Conservation (phyloP, 2,888 invertebrate genomes). For the Parnassius orleans region DNA sequence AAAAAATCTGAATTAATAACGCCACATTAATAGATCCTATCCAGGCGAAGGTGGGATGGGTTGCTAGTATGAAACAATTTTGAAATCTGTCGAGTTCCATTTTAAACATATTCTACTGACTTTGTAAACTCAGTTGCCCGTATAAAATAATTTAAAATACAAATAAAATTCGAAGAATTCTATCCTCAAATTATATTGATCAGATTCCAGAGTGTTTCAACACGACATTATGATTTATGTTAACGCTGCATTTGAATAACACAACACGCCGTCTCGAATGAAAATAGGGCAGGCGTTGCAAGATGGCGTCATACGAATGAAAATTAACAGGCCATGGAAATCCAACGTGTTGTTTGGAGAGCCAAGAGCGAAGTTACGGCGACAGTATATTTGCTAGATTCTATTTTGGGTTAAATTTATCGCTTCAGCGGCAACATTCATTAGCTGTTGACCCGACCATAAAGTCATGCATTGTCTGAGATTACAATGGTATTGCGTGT, state of each 20-base stretch:
- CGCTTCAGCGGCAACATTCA: constrained; percentile 15
- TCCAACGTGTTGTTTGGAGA: neutral
- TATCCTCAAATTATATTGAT: no score
- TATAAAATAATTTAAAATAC: no score
- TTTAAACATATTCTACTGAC: no score
- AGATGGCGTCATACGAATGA: constrained; percentile 9
- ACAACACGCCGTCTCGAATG: constrained; percentile 8
- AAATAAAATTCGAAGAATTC: no score
- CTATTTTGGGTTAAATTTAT: constrained; percentile 25
- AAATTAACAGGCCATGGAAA: constrained; percentile 23
- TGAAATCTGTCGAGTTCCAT: no score
- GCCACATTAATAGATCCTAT: no score
- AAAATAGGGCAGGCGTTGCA: constrained; percentile 20
- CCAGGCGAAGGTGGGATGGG: no score
- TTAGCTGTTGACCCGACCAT: constrained; percentile 20
- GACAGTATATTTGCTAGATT: constrained; percentile 5
- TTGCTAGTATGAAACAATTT: no score
- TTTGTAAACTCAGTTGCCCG: no score
- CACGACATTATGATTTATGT: neutral
- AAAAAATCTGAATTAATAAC: no score
- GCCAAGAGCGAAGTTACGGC: neutral
- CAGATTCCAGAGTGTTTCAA: no score
- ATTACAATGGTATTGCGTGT: constrained; percentile 29
- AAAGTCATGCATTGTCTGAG: constrained; percentile 20
- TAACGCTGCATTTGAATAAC: constrained; percentile 8